Evolutionary conservation across 1,140 invertebrate genomes (phyloP).

Genomic region (Protaetia brevitarsis): DNA sequence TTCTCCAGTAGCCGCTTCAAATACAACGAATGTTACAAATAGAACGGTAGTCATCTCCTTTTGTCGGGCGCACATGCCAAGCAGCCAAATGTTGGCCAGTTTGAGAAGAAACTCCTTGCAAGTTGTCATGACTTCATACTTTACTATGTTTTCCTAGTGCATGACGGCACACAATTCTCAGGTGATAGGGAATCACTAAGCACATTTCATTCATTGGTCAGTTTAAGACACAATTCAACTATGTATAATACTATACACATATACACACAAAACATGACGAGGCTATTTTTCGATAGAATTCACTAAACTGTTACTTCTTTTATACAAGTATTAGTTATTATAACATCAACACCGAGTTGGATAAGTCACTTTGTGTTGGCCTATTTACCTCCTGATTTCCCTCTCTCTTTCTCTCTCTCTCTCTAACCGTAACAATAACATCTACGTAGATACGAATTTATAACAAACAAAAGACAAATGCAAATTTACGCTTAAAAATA

Average conservation of each 20-base stretch:
- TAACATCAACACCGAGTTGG: too few species aligned
- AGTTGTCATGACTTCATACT: constrained; percentile 42
- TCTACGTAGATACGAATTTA: too few species aligned
- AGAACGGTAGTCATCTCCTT: constrained; percentile 27
- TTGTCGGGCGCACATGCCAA: constrained; percentile 27
- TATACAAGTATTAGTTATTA: neutral
- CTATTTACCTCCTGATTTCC: neutral
- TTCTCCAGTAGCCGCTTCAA: too few species aligned
- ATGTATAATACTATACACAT: constrained; percentile 29
- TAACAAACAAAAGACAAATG: too few species aligned
- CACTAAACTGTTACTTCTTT: neutral
- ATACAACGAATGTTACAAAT: constrained; percentile 34
- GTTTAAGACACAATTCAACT: constrained; percentile 34
- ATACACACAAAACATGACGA: constrained; percentile 42
- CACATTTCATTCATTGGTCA: constrained; percentile 40
- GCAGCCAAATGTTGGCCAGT: constrained; percentile 33
- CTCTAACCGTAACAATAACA: too few species aligned
- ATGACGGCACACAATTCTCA: constrained; percentile 39
- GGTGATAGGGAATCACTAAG: constrained; percentile 41
- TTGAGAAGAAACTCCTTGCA: constrained; percentile 34
- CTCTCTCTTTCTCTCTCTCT: too few species aligned
- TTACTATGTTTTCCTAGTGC: constrained; percentile 40
- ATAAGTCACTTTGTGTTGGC: neutral
- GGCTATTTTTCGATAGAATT: constrained; percentile 27
- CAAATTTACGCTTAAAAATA: too few species aligned